A percentile compares a stretch with the other conserved stretches of the same genome.
These are phyloP conservation scores for Oreochromis tanganicae DNA, from an alignment of 2,113 vertebrate species.

Conservation along the genomic window DNA sequence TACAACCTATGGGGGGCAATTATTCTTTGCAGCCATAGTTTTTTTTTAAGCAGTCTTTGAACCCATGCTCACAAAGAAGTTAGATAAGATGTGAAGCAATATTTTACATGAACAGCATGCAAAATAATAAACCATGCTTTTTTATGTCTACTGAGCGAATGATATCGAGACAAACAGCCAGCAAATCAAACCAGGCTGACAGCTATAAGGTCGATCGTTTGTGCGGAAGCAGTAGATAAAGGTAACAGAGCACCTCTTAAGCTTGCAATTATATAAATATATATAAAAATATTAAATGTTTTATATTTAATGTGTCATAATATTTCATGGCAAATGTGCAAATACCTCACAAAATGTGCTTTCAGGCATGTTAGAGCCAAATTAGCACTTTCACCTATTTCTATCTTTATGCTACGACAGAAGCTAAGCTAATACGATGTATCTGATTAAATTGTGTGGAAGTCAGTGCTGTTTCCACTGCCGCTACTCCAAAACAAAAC, in stretches of 20 bases:
- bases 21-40: background rate
- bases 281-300: background rate
- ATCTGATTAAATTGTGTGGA: background rate
- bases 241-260: background rate
- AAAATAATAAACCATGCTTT: background rate
- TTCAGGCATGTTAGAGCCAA: accelerated
- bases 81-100: background rate
- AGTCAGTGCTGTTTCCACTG: background rate
- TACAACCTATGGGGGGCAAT: background rate
- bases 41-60: background rate
- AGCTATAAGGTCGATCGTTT: background rate
- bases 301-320: background rate
- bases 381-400: accelerated
- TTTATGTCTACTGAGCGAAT: background rate
- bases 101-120: background rate
- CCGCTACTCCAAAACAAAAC: conserved; percentile 1
- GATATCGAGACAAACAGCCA: background rate
- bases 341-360: background rate
- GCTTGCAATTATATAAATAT: background rate
- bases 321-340: background rate
- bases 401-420: background rate
- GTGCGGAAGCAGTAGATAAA: background rate
- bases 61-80: background rate
- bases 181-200: background rate
- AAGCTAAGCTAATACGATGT: background rate